These are phyloP conservation scores for Globodera rostochiensis DNA, from an alignment of 1,140 invertebrate genomes.

Conservation along the genomic window DNA sequence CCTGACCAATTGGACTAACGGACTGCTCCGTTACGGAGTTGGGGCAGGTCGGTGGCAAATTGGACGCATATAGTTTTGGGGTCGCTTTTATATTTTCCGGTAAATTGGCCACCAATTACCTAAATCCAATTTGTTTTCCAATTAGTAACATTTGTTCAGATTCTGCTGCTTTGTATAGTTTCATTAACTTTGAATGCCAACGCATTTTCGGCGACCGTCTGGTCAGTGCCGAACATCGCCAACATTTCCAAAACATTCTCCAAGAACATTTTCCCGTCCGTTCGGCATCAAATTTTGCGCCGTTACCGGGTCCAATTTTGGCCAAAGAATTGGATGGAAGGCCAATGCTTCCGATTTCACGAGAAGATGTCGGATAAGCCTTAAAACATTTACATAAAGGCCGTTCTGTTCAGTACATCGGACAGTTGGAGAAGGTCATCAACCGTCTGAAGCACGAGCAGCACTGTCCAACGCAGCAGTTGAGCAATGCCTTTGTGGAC, in stretches of 20 bases:
- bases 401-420: slow-evolving; percentile 67
- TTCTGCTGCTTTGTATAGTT: not conserved
- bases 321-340: slow-evolving; percentile 60
- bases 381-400: not conserved
- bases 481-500: slow-evolving; percentile 54
- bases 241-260: slow-evolving; percentile 74
- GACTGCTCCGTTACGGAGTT: slow-evolving; percentile 72
- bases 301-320: slow-evolving; percentile 12
- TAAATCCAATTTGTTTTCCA: too few species aligned
- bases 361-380: slow-evolving; percentile 65
- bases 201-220: slow-evolving; percentile 80
- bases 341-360: slow-evolving; percentile 70
- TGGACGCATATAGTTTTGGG: not conserved
- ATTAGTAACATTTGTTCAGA: slow-evolving; percentile 67
- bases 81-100: slow-evolving; percentile 48
- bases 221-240: slow-evolving; percentile 73
- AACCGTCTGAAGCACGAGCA: slow-evolving; percentile 70
- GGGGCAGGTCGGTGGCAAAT: not conserved
- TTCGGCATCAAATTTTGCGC: slow-evolving; percentile 50
- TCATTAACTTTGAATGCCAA: slow-evolving; percentile 75
- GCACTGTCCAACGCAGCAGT: slow-evolving; percentile 42
- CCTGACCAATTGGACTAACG: slow-evolving; percentile 75
- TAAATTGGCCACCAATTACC: slow-evolving; percentile 42
- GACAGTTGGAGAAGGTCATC: slow-evolving; percentile 73
- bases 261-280: slow-evolving; percentile 68